Evolutionary conservation across 2,888 invertebrate genomes (phyloP).

Genomic region (Nephrocerus scutellatus): DNA sequence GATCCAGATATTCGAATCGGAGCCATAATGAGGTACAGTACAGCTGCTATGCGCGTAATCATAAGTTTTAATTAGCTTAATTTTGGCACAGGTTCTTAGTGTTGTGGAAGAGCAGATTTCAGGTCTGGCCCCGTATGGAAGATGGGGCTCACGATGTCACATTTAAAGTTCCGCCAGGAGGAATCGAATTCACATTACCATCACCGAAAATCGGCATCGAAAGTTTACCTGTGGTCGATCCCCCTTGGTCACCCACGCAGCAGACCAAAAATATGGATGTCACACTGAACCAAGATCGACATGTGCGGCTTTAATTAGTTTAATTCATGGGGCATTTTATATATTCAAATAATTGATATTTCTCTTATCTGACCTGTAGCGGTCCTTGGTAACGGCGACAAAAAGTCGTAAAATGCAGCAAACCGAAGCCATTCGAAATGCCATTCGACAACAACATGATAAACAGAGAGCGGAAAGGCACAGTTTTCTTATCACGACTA

Average conservation of each 20-base stretch:
- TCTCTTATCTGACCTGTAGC: slow-evolving; percentile 56
- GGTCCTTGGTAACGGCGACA: slow-evolving; percentile 94
- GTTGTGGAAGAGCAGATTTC: slow-evolving; percentile 93
- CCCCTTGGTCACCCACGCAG: slow-evolving; percentile 97
- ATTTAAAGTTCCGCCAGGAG: slow-evolving; percentile 98
- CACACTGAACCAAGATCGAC: slow-evolving; percentile 94
- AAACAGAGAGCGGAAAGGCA: slow-evolving; percentile 91
- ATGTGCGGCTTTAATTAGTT: slow-evolving; percentile 55
- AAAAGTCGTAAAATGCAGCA: slow-evolving; percentile 98
- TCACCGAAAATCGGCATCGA: slow-evolving; percentile 98
- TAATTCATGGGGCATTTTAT: too few relatives aligned
- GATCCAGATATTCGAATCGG: slow-evolving; percentile 77
- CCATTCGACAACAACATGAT: slow-evolving; percentile 91
- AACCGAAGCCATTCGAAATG: slow-evolving; percentile 93
- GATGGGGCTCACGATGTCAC: slow-evolving; percentile 84
- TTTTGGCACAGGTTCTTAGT: slow-evolving; percentile 81
- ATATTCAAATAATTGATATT: slow-evolving; percentile 1
- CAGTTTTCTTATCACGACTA: slow-evolving; percentile 90
- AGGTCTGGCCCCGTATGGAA: slow-evolving; percentile 99
- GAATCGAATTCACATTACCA: slow-evolving; percentile 97
- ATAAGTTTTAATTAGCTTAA: neutral
- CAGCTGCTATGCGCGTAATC: neutral
- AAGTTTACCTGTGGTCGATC: slow-evolving; percentile 89
- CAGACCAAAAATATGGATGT: slow-evolving; percentile 99
- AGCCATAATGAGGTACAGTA: slow-evolving; percentile 62